These are phyloP conservation scores for Lophius americanus DNA, from an alignment of 2,797 vertebrate genomes.

Conservation along the genomic window DNA sequence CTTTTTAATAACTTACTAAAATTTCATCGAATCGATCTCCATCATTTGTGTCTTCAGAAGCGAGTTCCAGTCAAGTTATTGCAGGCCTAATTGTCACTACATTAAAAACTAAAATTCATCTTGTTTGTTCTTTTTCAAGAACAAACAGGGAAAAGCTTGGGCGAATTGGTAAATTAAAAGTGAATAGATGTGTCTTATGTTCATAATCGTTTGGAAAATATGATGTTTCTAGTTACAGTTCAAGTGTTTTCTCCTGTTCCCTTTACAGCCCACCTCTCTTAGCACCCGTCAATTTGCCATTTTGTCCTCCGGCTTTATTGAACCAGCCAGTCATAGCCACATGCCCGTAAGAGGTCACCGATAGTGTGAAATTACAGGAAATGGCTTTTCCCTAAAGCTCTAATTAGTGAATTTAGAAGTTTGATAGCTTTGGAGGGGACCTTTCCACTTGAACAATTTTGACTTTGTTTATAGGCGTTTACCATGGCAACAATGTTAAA, in stretches of 20 bases:
- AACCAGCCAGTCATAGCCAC: constrained; percentile 68
- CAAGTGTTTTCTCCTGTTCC: constrained; percentile 1
- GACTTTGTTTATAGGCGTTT: constrained; percentile 62
- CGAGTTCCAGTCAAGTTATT: constrained; percentile 2
- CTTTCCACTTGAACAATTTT: constrained; percentile 55
- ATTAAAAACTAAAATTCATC: no score
- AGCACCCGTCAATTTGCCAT: constrained; percentile 57
- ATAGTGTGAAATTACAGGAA: constrained; percentile 79
- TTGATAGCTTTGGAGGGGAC: constrained; percentile 69
- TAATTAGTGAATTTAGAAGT: constrained; percentile 75
- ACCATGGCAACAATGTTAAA: constrained; percentile 63
- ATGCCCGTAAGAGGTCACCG: constrained; percentile 75
- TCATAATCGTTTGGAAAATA: constrained; percentile 4
- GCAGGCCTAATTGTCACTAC: neutral
- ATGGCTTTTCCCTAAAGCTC: constrained; percentile 66
- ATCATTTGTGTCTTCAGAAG: constrained; percentile 1
- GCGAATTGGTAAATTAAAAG: constrained; percentile 11
- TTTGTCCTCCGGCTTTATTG: constrained; percentile 74
- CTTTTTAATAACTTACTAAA: neutral
- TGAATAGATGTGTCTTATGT: neutral
- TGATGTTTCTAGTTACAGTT: neutral
- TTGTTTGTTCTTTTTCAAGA: no score
- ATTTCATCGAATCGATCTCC: neutral
- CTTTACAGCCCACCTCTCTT: constrained; percentile 7
- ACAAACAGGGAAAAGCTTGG: constrained; percentile 8